Conservation (phyloP, 2,888 invertebrate genomes). For the Philereme transversata region DNA sequence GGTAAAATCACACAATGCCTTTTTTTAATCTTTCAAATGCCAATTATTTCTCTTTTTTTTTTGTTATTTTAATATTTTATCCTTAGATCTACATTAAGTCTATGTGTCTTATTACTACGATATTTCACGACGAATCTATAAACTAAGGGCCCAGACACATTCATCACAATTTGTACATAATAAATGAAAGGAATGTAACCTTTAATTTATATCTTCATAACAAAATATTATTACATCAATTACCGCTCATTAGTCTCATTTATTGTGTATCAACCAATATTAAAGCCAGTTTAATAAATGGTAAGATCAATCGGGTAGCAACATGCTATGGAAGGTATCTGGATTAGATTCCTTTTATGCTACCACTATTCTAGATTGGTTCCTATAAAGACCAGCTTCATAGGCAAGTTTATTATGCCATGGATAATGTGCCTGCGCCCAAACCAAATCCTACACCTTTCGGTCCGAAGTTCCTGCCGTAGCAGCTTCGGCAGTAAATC, state of each 20-base stretch:
- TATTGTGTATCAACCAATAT: slow-evolving; percentile 77
- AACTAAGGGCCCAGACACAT: slow-evolving; percentile 84
- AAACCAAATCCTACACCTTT: slow-evolving; percentile 95
- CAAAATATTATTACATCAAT: slow-evolving; percentile 71
- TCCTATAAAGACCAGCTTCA: slow-evolving; percentile 79
- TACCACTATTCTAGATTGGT: slow-evolving; percentile 61
- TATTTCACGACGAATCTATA: slow-evolving; percentile 82
- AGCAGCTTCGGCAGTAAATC: slow-evolving; percentile 96
- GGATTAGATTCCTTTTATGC: slow-evolving; percentile 77
- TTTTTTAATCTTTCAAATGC: slow-evolving; percentile 49
- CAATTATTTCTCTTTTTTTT: slow-evolving; percentile 45
- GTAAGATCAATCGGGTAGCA: slow-evolving; percentile 75
- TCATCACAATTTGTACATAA: slow-evolving; percentile 77
- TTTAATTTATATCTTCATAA: slow-evolving; percentile 81
- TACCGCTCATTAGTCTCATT: slow-evolving; percentile 74
- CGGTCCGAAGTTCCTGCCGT: slow-evolving; percentile 93
- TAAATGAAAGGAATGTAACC: slow-evolving; percentile 83
- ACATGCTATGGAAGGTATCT: slow-evolving; percentile 45
- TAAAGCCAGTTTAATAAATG: slow-evolving; percentile 82
- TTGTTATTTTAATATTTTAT: slow-evolving; percentile 51
- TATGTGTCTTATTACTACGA: slow-evolving; percentile 71
- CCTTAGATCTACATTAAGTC: slow-evolving; percentile 72
- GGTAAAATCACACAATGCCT: slow-evolving; percentile 80
- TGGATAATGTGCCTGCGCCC: slow-evolving; percentile 95
- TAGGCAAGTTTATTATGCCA: slow-evolving; percentile 86